Conservation (phyloP, 2,797 vertebrate species). For the Cuniculus paca region DNA sequence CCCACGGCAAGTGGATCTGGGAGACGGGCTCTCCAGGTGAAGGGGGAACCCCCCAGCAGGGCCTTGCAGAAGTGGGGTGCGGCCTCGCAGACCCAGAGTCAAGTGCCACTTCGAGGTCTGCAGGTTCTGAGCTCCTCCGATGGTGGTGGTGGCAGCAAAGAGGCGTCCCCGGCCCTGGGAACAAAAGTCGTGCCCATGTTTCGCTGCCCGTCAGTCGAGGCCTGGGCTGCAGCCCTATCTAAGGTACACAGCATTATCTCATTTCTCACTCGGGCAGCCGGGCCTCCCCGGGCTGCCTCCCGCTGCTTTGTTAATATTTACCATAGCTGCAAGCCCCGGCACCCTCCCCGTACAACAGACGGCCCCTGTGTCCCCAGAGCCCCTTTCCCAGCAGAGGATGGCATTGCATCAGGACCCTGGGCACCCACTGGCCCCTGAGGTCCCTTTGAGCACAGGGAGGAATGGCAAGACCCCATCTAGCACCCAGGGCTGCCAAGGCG, state of each 20-base stretch:
- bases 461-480: background rate
- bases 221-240: conserved; percentile 76
- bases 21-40: background rate
- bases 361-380: accelerated
- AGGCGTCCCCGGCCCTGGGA: conserved; percentile 56
- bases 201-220: conserved; percentile 7
- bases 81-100: background rate
- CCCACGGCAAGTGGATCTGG: background rate
- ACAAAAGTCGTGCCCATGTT: background rate
- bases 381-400: background rate
- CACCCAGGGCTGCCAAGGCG: accelerated
- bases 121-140: background rate
- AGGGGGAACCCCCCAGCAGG: background rate
- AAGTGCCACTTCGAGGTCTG: conserved; percentile 61
- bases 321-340: background rate
- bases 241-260: conserved; percentile 84
- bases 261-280: conserved; percentile 56
- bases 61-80: background rate
- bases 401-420: background rate
- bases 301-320: conserved; percentile 81
- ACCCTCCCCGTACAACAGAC: background rate
- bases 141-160: background rate
- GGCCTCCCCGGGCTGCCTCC: conserved; percentile 77
- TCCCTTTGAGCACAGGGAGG: background rate
- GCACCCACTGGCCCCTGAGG: background rate